Percentiles rank a stretch among this genome's conserved stretches.
phyloP scores from a whole-genome alignment of 2,113 vertebrate species.

The Proterorhinus semilunaris region DNA sequence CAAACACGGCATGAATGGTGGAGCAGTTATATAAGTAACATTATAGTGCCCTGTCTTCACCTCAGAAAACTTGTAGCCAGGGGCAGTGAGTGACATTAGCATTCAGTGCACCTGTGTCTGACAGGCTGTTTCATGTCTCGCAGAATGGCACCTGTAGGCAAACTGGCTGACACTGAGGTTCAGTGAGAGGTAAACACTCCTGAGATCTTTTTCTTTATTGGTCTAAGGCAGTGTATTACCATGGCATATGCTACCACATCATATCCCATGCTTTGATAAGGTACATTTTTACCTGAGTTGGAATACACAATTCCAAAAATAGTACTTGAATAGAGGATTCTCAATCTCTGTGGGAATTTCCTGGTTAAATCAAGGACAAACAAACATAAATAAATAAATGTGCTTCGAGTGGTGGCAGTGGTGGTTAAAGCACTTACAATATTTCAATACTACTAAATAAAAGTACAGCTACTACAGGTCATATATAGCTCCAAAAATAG shows the following conservation, averaged over 20 bases:
- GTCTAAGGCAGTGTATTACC: background rate
- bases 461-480: too few relatives aligned
- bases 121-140: slow-evolving; percentile 55
- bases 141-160: slow-evolving; percentile 54
- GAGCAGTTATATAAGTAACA: slow-evolving; percentile 21
- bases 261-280: background rate
- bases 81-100: slow-evolving; percentile 26
- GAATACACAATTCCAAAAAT: background rate
- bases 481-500: too few relatives aligned
- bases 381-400: too few relatives aligned
- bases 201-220: slow-evolving; percentile 39
- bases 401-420: too few relatives aligned
- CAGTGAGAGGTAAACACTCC: slow-evolving; percentile 66
- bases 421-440: too few relatives aligned
- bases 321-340: background rate
- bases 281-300: background rate
- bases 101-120: slow-evolving; percentile 42
- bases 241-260: background rate
- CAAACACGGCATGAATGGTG: slow-evolving; percentile 25
- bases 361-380: too few relatives aligned
- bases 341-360: too few relatives aligned
- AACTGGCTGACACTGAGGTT: slow-evolving; percentile 53
- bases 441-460: too few relatives aligned
- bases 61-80: slow-evolving; percentile 22
- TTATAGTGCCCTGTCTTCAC: slow-evolving; percentile 19